Evolutionary conservation across 2,888 invertebrate species (phyloP), one percentile per base, ranked within the genome.

Genomic region (Bruchidius siliquastri): DNA sequence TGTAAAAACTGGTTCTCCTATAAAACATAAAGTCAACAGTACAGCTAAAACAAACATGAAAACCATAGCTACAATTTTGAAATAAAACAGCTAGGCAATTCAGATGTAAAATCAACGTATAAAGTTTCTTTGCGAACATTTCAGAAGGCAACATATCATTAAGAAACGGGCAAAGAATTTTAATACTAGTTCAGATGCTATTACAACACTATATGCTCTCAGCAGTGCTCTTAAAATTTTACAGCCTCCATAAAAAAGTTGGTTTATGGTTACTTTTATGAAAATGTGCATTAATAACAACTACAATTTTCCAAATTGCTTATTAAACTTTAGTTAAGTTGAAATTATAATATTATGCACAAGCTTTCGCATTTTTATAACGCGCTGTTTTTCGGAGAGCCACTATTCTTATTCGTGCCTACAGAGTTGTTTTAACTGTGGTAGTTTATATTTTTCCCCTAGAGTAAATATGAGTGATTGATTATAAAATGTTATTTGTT

Each of bases 261-360:
- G 21, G 21, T 68, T 68, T 68, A 68, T 13, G 68, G 68, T 22
- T 68, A 21, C 68, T 68, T 68, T 68, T 68, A 68, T 68, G 68
- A 68, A 68, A 68, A 68, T 68, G 68, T 68, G 22, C 22, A 20
- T 21, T 68, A 68, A 68, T 68, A 68, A 68, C 22, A 68, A 21
- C 22, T 68, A 68, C 68, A 68, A 68, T 22, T 68, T 68, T 22
- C 68, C 68, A 22, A 68, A 68, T 68, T 68, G 68, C 68, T 68
- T 68, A 68, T 68, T 68, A 49, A 49, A 49, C 49, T 49, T 49
- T 49, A 49, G 49, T 49, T 49, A 18, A 49, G 10, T 49, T 49
- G 49, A 49, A 49, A 49, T 49, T 18, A 49, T 49, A 49, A 49
- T 13, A 13, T 18, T 49, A 49, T 49, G 49, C 49, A 49, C 49